phyloP scores from a whole-genome alignment of 2,797 vertebrate genomes.

The Poliocrania exsul region DNA sequence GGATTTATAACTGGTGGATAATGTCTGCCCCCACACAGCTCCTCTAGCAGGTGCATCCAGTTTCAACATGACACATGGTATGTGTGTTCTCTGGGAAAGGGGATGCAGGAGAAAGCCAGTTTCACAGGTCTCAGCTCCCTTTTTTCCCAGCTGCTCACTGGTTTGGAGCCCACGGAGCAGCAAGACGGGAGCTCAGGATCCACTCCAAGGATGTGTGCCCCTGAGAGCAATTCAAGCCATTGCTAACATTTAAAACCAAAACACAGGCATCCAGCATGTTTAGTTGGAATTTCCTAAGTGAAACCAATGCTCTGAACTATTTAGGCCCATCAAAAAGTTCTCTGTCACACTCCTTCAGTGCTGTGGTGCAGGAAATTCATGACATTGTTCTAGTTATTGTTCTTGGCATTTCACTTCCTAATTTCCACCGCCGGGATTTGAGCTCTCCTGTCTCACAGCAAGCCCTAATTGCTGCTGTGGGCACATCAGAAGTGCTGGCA shows the following conservation, averaged over 20 bases:
- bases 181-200: neutral
- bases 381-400: conserved; percentile 20
- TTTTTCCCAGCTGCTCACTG: neutral
- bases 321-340: neutral
- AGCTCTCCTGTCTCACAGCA: neutral
- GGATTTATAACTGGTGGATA: conserved; percentile 53
- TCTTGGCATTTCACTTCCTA: conserved; percentile 34
- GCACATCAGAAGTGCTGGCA: neutral
- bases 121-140: neutral
- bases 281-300: neutral
- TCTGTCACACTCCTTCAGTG: neutral
- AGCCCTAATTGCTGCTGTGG: neutral
- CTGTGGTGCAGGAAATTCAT: neutral
- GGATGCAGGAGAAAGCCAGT: neutral
- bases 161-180: neutral
- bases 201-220: neutral
- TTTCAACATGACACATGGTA: conserved; percentile 1
- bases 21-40: conserved; percentile 20
- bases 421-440: neutral
- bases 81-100: neutral
- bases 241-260: neutral
- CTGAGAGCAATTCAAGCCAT: neutral
- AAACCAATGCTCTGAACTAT: neutral
- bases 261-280: neutral
- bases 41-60: conserved; percentile 51